These are phyloP conservation scores for Luperina nickerlii DNA, from an alignment of 2,888 invertebrate species.

Conservation along the genomic window DNA sequence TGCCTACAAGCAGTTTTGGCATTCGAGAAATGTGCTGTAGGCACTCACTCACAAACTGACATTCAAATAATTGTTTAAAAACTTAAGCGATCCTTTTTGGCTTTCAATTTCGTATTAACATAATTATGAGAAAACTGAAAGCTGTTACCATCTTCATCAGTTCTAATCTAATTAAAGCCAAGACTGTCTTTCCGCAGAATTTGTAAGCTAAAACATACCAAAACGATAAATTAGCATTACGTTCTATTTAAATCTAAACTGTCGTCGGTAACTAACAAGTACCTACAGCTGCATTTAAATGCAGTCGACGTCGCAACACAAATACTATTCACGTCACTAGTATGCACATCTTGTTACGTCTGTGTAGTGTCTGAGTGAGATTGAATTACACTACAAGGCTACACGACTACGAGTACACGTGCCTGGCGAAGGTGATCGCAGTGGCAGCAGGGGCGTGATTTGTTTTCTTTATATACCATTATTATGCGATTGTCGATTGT, in stretches of 20 bases:
- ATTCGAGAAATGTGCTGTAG: background rate
- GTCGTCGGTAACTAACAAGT: background rate
- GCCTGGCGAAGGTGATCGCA: constrained; percentile 8
- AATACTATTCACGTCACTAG: constrained; percentile 18
- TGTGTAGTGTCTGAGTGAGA: constrained; percentile 36
- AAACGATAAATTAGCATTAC: background rate
- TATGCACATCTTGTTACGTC: constrained; percentile 28
- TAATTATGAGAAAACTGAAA: background rate
- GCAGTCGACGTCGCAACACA: constrained; percentile 6
- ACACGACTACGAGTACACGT: constrained; percentile 8
- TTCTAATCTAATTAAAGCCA: background rate
- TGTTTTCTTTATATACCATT: constrained; percentile 8
- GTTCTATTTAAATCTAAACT: background rate
- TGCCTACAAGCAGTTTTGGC: background rate
- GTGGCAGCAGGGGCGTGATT: constrained; percentile 7
- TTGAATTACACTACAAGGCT: constrained; percentile 18
- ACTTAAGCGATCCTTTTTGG: background rate
- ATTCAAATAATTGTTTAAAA: background rate
- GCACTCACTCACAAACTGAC: background rate
- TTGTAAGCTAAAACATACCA: background rate
- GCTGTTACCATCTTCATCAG: no score
- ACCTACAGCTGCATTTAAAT: background rate
- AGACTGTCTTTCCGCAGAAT: background rate
- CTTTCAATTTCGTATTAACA: background rate
- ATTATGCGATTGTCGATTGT: constrained; percentile 10